Evolutionary conservation across 23 tunicate genomes (phyloP), one percentile per base, ranked within the genome.

Genomic region (Styela clava): DNA sequence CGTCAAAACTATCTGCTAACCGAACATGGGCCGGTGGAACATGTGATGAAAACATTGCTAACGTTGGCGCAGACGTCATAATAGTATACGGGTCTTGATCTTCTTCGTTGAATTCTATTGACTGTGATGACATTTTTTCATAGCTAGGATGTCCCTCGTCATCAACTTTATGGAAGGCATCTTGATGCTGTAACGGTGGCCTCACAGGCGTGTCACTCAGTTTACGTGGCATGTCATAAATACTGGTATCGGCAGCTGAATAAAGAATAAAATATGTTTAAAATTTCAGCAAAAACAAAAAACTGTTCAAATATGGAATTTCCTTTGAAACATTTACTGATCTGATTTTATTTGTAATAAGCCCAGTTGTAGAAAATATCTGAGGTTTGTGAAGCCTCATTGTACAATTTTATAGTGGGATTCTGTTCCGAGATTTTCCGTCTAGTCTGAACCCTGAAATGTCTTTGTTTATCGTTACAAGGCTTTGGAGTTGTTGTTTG

Each of bases 61-160:
- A 28, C 3, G 61, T 30, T 12, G 76, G 34, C 2, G 94, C 88
- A 31, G 87, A 87, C 27, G 83, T 87, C 94, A 88, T 88, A 68
- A 84, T 56, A 18, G 94, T 88, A 81, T 88, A 88, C 30, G 74
- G 34, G 2, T 74, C 37, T 28, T 35, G 32, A 28, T 82, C 79
- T 28, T 83, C 86, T 18, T 33, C 29, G 30, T 34, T 69, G 33
- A 33, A 0, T 27, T 24, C 71, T 18, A 18, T 67, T 0, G 31
- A 16, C 34, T 88, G 86, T 67, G 76, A 74, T 63, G 64, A 33
- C 92, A 88, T 88, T 18, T 33, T 62, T 71, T 88, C 92, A 52
- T 88, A 88, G 34, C 81, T 77, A 3, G 69, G 74, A 2, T 62
- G 79, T 24, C 28, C 65, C 24, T 61, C 69, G 33, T 88, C 92